Conservation (phyloP, 1,140 invertebrate species). For the Ips typographus region DNA sequence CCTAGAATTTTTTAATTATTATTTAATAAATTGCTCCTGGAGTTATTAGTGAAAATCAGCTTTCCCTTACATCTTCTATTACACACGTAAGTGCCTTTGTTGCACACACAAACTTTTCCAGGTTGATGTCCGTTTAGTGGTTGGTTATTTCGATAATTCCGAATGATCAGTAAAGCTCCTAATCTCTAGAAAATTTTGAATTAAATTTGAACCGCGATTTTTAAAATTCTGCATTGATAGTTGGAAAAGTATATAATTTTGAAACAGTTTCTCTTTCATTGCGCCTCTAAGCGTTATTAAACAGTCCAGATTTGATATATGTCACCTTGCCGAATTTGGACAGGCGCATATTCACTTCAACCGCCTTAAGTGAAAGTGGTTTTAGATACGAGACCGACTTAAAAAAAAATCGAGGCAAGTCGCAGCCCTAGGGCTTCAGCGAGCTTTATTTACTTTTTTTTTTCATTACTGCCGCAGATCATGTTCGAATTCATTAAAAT, state of each 20-base stretch:
- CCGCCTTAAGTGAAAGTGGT: constrained; percentile 18
- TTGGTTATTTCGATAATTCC: too few species aligned
- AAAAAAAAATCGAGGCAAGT: constrained; percentile 9
- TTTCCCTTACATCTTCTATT: too few species aligned
- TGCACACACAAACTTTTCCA: too few species aligned
- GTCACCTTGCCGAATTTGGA: constrained; percentile 15
- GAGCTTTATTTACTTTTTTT: background rate
- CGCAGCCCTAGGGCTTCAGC: constrained; percentile 16
- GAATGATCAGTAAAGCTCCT: too few species aligned
- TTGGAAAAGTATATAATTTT: too few species aligned
- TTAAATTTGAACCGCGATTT: too few species aligned
- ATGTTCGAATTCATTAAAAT: background rate
- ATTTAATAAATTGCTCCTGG: background rate
- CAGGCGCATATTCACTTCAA: constrained; percentile 5
- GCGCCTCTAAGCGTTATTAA: background rate
- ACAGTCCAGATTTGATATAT: constrained; percentile 9
- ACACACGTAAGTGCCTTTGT: too few species aligned
- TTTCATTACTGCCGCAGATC: background rate
- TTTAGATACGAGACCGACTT: constrained; percentile 5
- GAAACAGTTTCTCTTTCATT: background rate
- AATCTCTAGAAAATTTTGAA: too few species aligned
- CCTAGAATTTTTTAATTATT: constrained; percentile 16
- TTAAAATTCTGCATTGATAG: too few species aligned
- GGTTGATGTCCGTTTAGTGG: too few species aligned
- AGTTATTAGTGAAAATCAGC: background rate